Conservation (phyloP, 2,113 vertebrate genomes). For the Cyphomyrus discorhynchus region DNA sequence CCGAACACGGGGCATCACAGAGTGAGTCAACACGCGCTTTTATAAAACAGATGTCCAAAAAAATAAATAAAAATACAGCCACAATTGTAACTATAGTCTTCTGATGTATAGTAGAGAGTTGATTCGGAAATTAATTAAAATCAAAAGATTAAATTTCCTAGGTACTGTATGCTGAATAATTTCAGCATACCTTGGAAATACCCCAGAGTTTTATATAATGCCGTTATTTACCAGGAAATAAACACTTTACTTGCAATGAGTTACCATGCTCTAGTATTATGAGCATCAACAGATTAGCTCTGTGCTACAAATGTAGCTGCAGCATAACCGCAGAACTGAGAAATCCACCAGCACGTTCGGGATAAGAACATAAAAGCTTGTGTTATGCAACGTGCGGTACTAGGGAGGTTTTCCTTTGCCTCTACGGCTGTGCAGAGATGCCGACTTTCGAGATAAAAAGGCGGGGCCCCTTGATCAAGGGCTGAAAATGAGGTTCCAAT, state of each 20-base stretch:
- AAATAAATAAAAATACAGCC: not conserved
- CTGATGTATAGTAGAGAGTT: not conserved
- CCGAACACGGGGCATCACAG: not conserved
- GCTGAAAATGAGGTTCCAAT: slow-evolving; percentile 32
- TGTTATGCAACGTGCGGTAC: not conserved
- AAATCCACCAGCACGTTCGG: not conserved
- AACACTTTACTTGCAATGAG: not conserved
- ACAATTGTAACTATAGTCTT: not conserved
- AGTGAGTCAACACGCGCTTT: not conserved
- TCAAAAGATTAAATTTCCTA: not conserved
- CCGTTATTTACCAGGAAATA: not conserved
- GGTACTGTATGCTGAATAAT: not conserved
- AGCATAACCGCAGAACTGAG: not conserved
- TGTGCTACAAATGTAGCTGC: not conserved
- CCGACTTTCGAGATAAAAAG: slow-evolving; percentile 32
- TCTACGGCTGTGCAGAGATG: not conserved
- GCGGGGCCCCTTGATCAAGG: slow-evolving; percentile 19
- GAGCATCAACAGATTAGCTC: not conserved
- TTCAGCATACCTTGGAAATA: not conserved
- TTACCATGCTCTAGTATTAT: not conserved
- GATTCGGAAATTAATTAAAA: not conserved
- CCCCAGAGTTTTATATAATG: not conserved
- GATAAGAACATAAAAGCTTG: not conserved
- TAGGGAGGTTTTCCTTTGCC: not conserved
- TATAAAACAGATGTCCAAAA: not conserved